These are phyloP conservation scores for Bombycilla garrulus DNA, from an alignment of 2,113 vertebrate genomes.

Conservation along the genomic window DNA sequence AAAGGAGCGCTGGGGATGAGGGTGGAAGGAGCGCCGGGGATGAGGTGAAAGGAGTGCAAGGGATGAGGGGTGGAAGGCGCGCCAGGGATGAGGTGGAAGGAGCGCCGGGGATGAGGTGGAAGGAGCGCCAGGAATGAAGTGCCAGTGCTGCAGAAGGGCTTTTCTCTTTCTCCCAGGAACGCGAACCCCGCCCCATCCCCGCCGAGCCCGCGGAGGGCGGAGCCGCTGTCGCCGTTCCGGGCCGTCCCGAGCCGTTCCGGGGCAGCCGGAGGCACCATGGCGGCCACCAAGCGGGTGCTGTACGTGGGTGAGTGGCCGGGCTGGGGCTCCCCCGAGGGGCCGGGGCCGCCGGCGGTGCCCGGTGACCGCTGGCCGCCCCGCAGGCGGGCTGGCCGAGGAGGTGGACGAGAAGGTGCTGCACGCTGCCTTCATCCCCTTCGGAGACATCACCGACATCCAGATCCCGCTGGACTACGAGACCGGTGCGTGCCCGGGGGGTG, in stretches of 20 bases:
- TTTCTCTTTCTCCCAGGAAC: no score
- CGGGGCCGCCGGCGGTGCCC: neutral
- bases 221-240: neutral
- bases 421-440: slow-evolving; percentile 95
- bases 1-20: no score
- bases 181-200: no score
- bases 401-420: slow-evolving; percentile 95
- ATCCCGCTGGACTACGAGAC: slow-evolving; percentile 97
- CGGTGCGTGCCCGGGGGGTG: slow-evolving; percentile 65
- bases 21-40: neutral
- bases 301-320: slow-evolving; percentile 73
- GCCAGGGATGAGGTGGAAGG: fast-evolving
- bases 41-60: no score
- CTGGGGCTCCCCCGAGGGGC: no score
- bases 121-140: no score
- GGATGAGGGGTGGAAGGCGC: no score
- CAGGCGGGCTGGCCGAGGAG: slow-evolving; percentile 94
- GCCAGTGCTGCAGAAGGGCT: no score
- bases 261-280: slow-evolving; percentile 41
- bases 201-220: neutral
- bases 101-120: fast-evolving
- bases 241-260: neutral
- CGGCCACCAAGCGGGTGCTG: slow-evolving; percentile 72
- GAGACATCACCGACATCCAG: slow-evolving; percentile 95
- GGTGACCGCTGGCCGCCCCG: neutral